phyloP scores from a whole-genome alignment of 2,888 invertebrate species.

The Drosophila siamana region DNA sequence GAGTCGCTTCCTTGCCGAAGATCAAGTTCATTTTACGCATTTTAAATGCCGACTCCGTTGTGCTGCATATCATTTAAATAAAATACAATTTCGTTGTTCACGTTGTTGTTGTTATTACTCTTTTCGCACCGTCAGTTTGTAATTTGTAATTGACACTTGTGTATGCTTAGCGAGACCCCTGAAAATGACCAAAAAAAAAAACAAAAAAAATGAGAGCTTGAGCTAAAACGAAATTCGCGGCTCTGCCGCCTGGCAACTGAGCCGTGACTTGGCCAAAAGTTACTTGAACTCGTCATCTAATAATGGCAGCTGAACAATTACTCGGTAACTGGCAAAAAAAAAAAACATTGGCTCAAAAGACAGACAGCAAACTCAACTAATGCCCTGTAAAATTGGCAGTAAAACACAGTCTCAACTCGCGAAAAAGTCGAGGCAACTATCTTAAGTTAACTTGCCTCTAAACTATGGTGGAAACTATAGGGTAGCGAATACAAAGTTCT shows the following conservation, averaged over 20 bases:
- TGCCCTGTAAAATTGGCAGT: background rate
- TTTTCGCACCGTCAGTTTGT: slow-evolving; percentile 46
- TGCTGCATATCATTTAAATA: slow-evolving; percentile 55
- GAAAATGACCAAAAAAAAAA: slow-evolving; percentile 12
- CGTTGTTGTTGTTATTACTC: slow-evolving; percentile 1
- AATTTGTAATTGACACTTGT: slow-evolving; percentile 64
- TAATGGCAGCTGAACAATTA: slow-evolving; percentile 58
- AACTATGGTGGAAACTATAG: background rate
- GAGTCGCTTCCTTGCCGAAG: slow-evolving; percentile 56
- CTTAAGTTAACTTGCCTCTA: background rate
- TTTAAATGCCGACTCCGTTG: slow-evolving; percentile 60
- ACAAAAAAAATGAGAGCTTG: slow-evolving; percentile 1
- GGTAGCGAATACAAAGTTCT: slow-evolving; percentile 31
- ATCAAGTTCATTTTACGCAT: slow-evolving; percentile 78
- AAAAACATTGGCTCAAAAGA: background rate
- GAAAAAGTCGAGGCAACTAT: too few relatives aligned
- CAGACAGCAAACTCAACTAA: background rate
- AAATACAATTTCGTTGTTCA: slow-evolving; percentile 2
- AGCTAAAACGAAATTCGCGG: slow-evolving; percentile 8
- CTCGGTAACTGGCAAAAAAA: slow-evolving; percentile 58
- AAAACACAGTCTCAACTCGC: background rate
- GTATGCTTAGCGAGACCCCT: slow-evolving; percentile 47
- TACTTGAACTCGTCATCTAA: slow-evolving; percentile 65
- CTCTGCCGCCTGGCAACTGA: slow-evolving; percentile 60
- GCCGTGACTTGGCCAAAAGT: slow-evolving; percentile 73